These are phyloP conservation scores for Eupithecia subumbrata DNA, from an alignment of 2,888 invertebrate genomes.

Conservation along the genomic window DNA sequence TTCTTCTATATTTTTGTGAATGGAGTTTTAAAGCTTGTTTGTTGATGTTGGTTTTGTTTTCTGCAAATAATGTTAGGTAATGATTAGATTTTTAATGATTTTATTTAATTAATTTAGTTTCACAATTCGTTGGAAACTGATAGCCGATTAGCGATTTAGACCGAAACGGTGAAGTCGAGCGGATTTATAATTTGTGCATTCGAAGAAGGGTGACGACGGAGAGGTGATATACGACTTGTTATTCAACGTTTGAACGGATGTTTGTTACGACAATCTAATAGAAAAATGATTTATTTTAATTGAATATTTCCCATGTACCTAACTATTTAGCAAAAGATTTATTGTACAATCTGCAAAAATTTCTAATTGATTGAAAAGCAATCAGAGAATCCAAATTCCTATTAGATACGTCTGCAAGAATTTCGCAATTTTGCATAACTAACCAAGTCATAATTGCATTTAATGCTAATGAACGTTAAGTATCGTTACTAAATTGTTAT, in stretches of 20 bases:
- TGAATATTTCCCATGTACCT: background rate
- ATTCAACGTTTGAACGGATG: slow-evolving; percentile 41
- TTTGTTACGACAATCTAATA: slow-evolving; percentile 30
- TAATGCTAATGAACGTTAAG: background rate
- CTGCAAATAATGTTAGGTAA: slow-evolving; percentile 51
- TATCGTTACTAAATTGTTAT: slow-evolving; percentile 17
- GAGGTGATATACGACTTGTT: slow-evolving; percentile 47
- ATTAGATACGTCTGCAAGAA: background rate
- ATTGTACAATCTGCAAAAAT: background rate
- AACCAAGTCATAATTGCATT: background rate
- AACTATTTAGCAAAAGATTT: background rate
- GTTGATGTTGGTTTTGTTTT: slow-evolving; percentile 58
- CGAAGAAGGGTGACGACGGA: slow-evolving; percentile 50
- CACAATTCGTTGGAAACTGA: slow-evolving; percentile 7
- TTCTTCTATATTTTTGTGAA: slow-evolving; percentile 39
- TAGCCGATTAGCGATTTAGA: slow-evolving; percentile 40
- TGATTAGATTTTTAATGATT: slow-evolving; percentile 41
- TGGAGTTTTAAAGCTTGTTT: slow-evolving; percentile 59
- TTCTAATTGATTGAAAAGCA: background rate
- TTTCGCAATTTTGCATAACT: slow-evolving; percentile 1
- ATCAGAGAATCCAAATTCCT: background rate
- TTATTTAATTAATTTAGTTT: slow-evolving; percentile 5
- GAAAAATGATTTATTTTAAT: background rate
- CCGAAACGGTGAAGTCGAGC: slow-evolving; percentile 53
- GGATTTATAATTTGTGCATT: slow-evolving; percentile 45